A percentile compares a stretch with the other conserved stretches of the same genome.
These are phyloP conservation scores for Chydorus sphaericus DNA, from an alignment of 2,888 invertebrate species.

Conservation along the genomic window DNA sequence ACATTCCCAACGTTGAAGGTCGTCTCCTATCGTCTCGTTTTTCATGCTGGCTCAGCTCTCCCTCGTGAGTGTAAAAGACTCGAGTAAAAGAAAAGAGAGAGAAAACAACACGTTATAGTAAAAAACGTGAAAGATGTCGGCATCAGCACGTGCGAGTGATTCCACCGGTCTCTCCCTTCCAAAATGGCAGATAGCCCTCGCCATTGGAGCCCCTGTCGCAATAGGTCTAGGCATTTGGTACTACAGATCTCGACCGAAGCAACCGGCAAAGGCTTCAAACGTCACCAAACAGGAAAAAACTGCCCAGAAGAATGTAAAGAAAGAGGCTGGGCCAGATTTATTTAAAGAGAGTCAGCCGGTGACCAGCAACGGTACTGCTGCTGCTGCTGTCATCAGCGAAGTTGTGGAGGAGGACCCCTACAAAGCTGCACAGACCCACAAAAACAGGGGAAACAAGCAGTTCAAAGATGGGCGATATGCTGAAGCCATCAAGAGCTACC, in stretches of 20 bases:
- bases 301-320: constrained; percentile 20
- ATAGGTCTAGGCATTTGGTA: constrained; percentile 68
- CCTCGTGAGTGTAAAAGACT: neutral
- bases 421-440: constrained; percentile 52
- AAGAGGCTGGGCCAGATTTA: neutral
- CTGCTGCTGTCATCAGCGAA: neutral
- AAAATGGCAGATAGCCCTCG: constrained; percentile 75
- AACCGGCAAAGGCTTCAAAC: constrained; percentile 21
- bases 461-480: constrained; percentile 36
- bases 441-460: constrained; percentile 47
- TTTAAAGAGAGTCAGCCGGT: neutral
- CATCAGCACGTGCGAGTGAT: constrained; percentile 4
- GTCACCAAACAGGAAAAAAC: constrained; percentile 35
- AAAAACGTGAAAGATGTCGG: constrained; percentile 13
- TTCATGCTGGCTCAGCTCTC: too few species aligned
- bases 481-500: constrained; percentile 36
- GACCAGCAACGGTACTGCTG: neutral
- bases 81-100: too few species aligned
- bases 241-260: constrained; percentile 37
- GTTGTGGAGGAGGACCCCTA: constrained; percentile 7
- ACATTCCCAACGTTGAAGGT: too few species aligned
- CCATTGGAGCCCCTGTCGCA: constrained; percentile 67
- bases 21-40: too few species aligned
- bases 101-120: too few species aligned
- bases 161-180: constrained; percentile 18